Evolutionary conservation across 2,888 invertebrate genomes (phyloP).

Genomic region (Osmoderma eremita): DNA sequence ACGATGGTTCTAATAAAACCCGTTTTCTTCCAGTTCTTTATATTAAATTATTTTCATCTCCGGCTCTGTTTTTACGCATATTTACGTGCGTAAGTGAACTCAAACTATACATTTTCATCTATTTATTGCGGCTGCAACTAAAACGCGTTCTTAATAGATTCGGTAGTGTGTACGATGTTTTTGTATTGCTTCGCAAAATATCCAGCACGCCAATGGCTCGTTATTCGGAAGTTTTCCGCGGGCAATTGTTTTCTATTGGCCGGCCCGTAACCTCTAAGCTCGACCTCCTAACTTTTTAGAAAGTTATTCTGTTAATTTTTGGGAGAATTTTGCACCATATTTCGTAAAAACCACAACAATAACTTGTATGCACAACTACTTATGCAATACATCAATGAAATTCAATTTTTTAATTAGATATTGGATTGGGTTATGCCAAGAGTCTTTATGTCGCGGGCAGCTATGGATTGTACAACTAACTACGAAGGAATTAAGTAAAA

Average conservation of each 20-base stretch:
- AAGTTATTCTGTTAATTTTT: constrained; percentile 31
- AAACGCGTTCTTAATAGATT: background rate
- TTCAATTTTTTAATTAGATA: background rate
- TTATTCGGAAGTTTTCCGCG: constrained; percentile 24
- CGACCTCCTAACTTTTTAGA: constrained; percentile 28
- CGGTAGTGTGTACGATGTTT: background rate
- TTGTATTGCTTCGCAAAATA: background rate
- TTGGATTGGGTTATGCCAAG: no score
- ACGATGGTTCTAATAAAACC: constrained; percentile 48
- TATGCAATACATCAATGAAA: background rate
- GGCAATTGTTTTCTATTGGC: constrained; percentile 17
- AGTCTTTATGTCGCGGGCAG: no score
- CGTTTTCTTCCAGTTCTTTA: constrained; percentile 47
- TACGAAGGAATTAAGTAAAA: no score
- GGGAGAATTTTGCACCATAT: constrained; percentile 12
- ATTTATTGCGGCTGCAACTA: background rate
- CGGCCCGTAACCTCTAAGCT: constrained; percentile 12
- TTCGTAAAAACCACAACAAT: constrained; percentile 7
- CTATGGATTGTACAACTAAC: no score
- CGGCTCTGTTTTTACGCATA: background rate
- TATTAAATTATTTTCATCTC: constrained; percentile 27
- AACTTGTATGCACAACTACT: background rate
- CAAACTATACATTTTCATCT: background rate
- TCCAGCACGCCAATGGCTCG: constrained; percentile 10
- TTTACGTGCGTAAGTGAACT: background rate